Base-by-base conservation (phyloP, 2,113 vertebrate species). In the Candoia aspera region DNA sequence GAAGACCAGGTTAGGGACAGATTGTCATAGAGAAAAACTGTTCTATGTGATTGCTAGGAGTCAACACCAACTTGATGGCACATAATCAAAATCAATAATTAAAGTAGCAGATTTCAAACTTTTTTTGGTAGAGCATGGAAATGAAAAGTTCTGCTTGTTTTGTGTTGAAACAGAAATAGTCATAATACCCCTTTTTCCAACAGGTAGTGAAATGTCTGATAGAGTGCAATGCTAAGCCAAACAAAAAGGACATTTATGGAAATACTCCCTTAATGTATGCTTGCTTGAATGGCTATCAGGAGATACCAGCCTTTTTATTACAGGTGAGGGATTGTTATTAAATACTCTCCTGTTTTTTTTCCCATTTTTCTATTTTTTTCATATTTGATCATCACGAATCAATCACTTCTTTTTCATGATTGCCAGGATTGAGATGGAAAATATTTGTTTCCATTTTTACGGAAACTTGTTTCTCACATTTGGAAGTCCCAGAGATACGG, bases 251-350 rank as follows among this genome's bases (percentile, higher is more conserved):
- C 94, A 90, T 98, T 1, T 98, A 98, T 91, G 99, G 99, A 62
- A 99, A 99, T 95, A 99, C 99, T 0, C 98, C 99, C 29, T 97
- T 99, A 90, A 98, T 99, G 37, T 98, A 98, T 1, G 97, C 99
- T 23, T 99, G 98, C 92, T 95, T 98, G 26, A 95, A 96, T 12
- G 98, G 98, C 83, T 97, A 98, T 89, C 97, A 98, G 89, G 98
- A 99, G 90, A 97, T 98, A 0, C 97, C 97, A 1, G 95, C 96
- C 0, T 94, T 97, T 3, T 94, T 99, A 89, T 90, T 99, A 24
- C 96, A 99, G 98, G 99, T 99, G 58, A 91, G 89, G 23, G 8
- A 64, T 37, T 19, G 0, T 58, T 55, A 42, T 58, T 33, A 55
- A 54, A 3, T 42, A 33, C 55, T 54, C 24, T 13, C 10, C 2